Base-by-base conservation (phyloP, 2,113 vertebrate species). In the Pollachius pollachius region DNA sequence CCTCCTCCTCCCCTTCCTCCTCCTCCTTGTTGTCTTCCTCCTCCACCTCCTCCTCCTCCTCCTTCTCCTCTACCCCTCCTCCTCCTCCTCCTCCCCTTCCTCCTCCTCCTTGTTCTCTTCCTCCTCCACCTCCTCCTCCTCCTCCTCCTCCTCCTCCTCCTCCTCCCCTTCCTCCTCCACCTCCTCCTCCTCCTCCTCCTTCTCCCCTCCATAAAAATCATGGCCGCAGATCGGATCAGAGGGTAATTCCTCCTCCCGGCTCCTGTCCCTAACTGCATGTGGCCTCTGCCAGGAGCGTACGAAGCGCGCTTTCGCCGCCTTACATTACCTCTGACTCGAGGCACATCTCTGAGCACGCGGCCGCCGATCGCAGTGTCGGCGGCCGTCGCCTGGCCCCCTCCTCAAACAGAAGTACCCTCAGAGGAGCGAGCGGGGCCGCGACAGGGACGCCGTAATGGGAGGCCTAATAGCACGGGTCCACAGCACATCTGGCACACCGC, bases 401-500 rank as follows among this genome's bases (percentile, higher is more conserved):
- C 60, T 54, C 52, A 54, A 54, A 0, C 27, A 62, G 21, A 71
- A 69, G 23, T 25, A 58, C 76, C 69, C 66, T 65, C 61, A 56
- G 3, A 73, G 69, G 74, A 78, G 23, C 64, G 52, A 37, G 48
- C 65, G 48, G 65, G 67, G 73, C 18, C 15, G 61, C 64, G 75
- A 34, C 13, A 72, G 37, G 62, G 73, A 19, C 52, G 66, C 73
- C 68, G 67, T 81, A 77, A 78, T 59, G 52, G 64, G 52, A 70
- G 30, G 67, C 67, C 67, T 78, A 82, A 79, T 73, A 71, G 83
- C 70, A 64, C 19, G 67, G 67, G 77, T 76, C 75, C 70, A 4
- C 30, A 67, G 77, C 84, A 85, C 83, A 80, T 82, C 81, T 82
- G 77, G 82, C 73, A 69, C 30, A 79, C 74, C 62, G 30, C n/a